Evolutionary conservation across 2,888 invertebrate genomes (phyloP), one percentile per base, ranked within the genome.

Genomic region (Actias luna): DNA sequence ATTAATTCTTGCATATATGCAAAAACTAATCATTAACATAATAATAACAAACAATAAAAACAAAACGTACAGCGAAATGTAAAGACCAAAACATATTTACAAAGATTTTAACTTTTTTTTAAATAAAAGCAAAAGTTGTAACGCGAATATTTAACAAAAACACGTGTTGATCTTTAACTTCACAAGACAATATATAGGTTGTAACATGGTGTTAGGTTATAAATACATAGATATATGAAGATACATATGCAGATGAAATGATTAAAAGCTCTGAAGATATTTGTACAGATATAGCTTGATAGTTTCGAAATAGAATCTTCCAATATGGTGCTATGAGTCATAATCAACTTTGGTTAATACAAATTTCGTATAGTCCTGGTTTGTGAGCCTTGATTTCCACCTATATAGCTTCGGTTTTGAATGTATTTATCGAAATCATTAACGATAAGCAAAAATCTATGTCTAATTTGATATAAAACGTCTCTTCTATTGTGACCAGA

Each of bases 1-100:
- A 73, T 63, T 64, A 73, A 80, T 84, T 76, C 79, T 72, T 84
- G 80, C 85, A 88, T 78, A 29, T n/a, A 55, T 29, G 55, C 29
- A 55, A 1, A n/a, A 55, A 55, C 55, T 29, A 55, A 35, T 35
- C 59, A 22, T 29, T 58, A 33, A 58, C 10, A 58, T n/a, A 35
- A 58, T 33, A 59, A 36, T 42, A 18, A 39, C n/a, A 58, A n/a
- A 36, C 16, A n/a, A 58, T 14, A 31, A 29, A 31, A 27, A 31
- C 14, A 42, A 25, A 12, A 50, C 25, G 25, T 50, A 50, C 46
- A 50, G 25, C 46, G 25, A 50, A 12, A 50, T 36, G 16, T 58
- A 58, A 52, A 52, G 27, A 52, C 27, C 52, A 52, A 52, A 52
- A 52, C 52, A 42, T 42, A 42, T 18, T 42, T 5, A 1, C 7